Percentiles rank a stretch among this genome's conserved stretches.
Evolutionary conservation across 2,113 vertebrate genomes (phyloP).

Genomic region (Ariopsis seemanni): DNA sequence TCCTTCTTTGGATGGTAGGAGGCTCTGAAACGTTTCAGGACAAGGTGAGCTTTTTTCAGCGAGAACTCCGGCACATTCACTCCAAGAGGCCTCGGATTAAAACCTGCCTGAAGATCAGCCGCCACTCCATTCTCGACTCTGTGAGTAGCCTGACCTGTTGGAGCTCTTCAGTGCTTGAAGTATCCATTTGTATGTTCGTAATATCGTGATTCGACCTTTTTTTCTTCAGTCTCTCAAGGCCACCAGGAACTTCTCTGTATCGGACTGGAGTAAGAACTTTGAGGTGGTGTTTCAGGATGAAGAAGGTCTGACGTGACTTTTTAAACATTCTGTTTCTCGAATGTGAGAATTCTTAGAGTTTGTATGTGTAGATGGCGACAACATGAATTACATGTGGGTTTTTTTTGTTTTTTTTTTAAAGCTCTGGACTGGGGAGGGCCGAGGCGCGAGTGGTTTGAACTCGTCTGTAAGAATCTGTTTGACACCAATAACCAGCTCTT

Average conservation of each 20-base stretch:
- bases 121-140: conserved; percentile 87
- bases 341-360: not conserved
- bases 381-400: not conserved
- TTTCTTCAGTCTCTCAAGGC: conserved; percentile 86
- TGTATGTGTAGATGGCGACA: not conserved
- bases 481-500: conserved; percentile 94
- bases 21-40: conserved; percentile 99
- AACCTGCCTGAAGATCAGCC: conserved; percentile 90
- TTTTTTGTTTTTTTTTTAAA: conserved; percentile 52
- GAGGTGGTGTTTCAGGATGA: conserved; percentile 98
- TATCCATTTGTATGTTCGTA: not conserved
- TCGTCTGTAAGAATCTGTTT: conserved; percentile 93
- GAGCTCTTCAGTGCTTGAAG: not conserved
- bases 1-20: conserved; percentile 67
- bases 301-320: conserved; percentile 81
- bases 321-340: not conserved
- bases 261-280: conserved; percentile 98
- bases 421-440: conserved; percentile 98
- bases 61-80: conserved; percentile 92
- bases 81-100: conserved; percentile 92
- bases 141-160: conserved; percentile 67
- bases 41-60: conserved; percentile 97
- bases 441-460: conserved; percentile 96
- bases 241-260: conserved; percentile 94
- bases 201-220: not conserved